Percentiles rank a stretch among this genome's conserved stretches.
Evolutionary conservation across 1,140 invertebrate genomes (phyloP).

Genomic region (Rhizoglyphus robini): DNA sequence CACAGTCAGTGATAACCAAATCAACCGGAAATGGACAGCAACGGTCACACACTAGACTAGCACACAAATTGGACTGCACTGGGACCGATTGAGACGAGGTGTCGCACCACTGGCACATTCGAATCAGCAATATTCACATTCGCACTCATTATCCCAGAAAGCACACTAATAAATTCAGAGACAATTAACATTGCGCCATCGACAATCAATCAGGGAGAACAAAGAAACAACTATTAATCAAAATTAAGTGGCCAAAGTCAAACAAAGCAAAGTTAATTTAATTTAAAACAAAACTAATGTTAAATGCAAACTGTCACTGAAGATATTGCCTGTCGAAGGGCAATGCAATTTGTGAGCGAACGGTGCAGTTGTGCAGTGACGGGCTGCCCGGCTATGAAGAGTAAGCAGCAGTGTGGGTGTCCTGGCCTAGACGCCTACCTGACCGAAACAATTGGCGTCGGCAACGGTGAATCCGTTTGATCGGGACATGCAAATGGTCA

Average conservation of each 20-base stretch:
- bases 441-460: no score
- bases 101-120: no score
- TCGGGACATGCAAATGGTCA: conserved; percentile 5
- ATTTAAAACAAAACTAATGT: neutral
- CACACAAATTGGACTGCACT: no score
- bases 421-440: no score
- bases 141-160: no score
- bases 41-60: no score
- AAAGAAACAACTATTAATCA: neutral
- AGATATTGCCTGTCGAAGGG: neutral
- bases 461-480: neutral
- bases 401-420: no score
- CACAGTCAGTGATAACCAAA: neutral
- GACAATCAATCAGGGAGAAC: neutral
- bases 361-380: no score
- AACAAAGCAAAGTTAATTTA: neutral
- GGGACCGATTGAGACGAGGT: no score
- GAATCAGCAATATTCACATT: no score
- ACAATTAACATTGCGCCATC: neutral
- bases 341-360: neutral
- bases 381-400: no score
- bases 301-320: no score
- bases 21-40: conserved; percentile 2
- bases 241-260: neutral
- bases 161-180: neutral